Conservation (phyloP, 2,888 invertebrate species). For the Asteroscopus sphinx region DNA sequence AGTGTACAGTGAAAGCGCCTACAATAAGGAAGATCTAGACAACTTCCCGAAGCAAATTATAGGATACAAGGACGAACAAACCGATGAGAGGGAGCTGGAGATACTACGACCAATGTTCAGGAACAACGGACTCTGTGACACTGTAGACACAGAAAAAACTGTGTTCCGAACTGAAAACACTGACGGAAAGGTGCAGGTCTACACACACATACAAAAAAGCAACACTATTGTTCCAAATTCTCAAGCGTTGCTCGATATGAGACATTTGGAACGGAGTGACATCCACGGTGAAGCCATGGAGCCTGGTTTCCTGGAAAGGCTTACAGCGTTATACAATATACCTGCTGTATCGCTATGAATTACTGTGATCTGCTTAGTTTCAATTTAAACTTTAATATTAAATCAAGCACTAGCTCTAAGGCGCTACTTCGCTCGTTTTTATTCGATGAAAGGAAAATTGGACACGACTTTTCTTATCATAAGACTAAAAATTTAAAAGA, state of each 20-base stretch:
- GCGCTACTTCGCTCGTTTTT: slow-evolving; percentile 38
- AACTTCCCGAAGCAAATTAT: slow-evolving; percentile 51
- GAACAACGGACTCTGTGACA: slow-evolving; percentile 46
- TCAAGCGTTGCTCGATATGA: slow-evolving; percentile 67
- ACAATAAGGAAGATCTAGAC: slow-evolving; percentile 54
- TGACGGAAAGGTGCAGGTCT: slow-evolving; percentile 81
- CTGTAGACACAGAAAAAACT: slow-evolving; percentile 57
- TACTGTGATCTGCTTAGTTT: slow-evolving; percentile 51
- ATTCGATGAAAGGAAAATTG: slow-evolving; percentile 6
- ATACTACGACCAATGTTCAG: slow-evolving; percentile 68
- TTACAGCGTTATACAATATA: slow-evolving; percentile 82
- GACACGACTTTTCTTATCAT: slow-evolving; percentile 19
- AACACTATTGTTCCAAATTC: slow-evolving; percentile 63
- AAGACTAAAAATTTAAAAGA: slow-evolving; percentile 33
- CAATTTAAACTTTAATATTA: slow-evolving; percentile 27
- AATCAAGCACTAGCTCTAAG: slow-evolving; percentile 3
- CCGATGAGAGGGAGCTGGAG: slow-evolving; percentile 71
- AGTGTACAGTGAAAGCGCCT: slow-evolving; percentile 62
- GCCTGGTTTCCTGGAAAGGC: slow-evolving; percentile 76
- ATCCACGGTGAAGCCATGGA: slow-evolving; percentile 74
- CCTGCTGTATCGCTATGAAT: slow-evolving; percentile 74
- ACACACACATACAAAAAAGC: slow-evolving; percentile 75
- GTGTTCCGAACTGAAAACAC: slow-evolving; percentile 69
- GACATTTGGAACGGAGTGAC: slow-evolving; percentile 70
- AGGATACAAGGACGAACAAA: slow-evolving; percentile 62